Conservation (phyloP, 2,113 vertebrate species). For the Eublepharis macularius region DNA sequence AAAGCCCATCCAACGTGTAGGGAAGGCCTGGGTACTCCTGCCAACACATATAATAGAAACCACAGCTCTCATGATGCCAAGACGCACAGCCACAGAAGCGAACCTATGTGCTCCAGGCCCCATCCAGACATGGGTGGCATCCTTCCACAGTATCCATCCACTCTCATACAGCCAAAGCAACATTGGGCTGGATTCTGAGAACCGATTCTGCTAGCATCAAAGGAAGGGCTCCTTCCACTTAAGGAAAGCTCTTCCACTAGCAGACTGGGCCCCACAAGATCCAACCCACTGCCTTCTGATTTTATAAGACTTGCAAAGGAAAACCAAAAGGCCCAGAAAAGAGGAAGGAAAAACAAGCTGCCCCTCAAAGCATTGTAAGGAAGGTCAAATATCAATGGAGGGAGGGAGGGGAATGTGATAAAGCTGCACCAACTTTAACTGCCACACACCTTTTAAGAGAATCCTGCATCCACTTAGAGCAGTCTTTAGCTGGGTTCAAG, state of each 20-base stretch:
- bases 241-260: too few species aligned
- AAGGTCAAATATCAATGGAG: constrained; percentile 76
- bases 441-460: constrained; percentile 79
- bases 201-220: too few species aligned
- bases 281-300: not conserved
- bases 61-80: not conserved
- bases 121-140: not conserved
- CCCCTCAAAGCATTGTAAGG: constrained; percentile 63
- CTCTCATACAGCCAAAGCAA: not conserved
- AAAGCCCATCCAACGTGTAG: not conserved
- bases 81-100: not conserved
- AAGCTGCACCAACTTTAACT: constrained; percentile 80
- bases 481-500: constrained; percentile 73
- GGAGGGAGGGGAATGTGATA: constrained; percentile 72
- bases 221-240: too few species aligned
- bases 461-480: constrained; percentile 81
- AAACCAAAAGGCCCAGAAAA: not conserved
- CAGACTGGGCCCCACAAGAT: too few species aligned
- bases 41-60: not conserved
- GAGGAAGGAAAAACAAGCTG: constrained; percentile 17
- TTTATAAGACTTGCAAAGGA: not conserved
- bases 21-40: not conserved
- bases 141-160: not conserved
- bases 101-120: not conserved
- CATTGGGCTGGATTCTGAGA: too few species aligned